Conservation (phyloP, 1,140 invertebrate genomes). For the Drosophila ohnishii region DNA sequence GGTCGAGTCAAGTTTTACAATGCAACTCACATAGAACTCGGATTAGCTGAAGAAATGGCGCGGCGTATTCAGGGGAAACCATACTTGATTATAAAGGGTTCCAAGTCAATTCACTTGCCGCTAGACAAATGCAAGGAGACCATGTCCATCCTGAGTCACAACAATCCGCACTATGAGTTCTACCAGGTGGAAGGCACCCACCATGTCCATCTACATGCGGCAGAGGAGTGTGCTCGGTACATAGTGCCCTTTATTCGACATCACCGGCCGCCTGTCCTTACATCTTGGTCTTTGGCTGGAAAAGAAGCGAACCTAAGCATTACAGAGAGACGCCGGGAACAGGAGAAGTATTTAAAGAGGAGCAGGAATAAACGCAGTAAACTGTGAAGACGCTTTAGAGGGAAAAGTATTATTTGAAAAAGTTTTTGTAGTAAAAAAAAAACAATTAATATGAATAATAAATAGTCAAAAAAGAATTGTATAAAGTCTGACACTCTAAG, state of each 20-base stretch:
- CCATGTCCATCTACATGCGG: slow-evolving; percentile 87
- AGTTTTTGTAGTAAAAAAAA: neutral
- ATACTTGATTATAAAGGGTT: slow-evolving; percentile 62
- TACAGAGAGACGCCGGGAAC: slow-evolving; percentile 7
- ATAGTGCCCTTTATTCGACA: slow-evolving; percentile 84
- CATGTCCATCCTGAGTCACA: slow-evolving; percentile 83
- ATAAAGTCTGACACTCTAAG: too few relatives aligned
- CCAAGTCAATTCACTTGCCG: slow-evolving; percentile 15
- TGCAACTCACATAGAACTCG: neutral
- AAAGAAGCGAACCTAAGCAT: slow-evolving; percentile 5
- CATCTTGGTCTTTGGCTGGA: slow-evolving; percentile 32
- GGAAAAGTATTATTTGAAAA: neutral
- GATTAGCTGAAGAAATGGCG: slow-evolving; percentile 38
- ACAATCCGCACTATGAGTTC: slow-evolving; percentile 85
- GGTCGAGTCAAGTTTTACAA: slow-evolving; percentile 83
- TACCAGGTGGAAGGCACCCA: slow-evolving; percentile 85
- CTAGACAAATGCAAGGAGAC: slow-evolving; percentile 68
- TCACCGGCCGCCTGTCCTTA: slow-evolving; percentile 36
- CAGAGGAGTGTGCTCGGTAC: slow-evolving; percentile 84
- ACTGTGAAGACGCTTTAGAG: neutral
- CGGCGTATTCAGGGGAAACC: slow-evolving; percentile 54
- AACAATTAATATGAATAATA: neutral
- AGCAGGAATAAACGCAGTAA: slow-evolving; percentile 14
- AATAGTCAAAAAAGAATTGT: neutral
- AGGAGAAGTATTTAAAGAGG: slow-evolving; percentile 14